These are phyloP conservation scores for Natator depressus DNA, from an alignment of 2,113 vertebrate genomes.

Conservation along the genomic window DNA sequence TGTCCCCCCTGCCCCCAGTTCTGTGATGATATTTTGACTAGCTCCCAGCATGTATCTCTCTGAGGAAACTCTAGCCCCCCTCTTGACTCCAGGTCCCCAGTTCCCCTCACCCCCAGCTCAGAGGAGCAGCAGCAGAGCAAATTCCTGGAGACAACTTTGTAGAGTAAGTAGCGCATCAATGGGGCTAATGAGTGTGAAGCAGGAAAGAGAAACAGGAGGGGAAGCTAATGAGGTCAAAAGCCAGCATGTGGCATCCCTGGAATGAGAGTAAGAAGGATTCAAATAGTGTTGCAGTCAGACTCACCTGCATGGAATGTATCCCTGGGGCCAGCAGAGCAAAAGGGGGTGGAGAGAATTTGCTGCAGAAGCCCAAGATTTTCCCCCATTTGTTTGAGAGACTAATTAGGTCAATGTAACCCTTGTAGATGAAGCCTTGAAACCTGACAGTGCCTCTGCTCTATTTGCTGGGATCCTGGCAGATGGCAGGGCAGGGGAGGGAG, in stretches of 20 bases:
- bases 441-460: not conserved
- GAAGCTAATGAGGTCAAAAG: slow-evolving; percentile 72
- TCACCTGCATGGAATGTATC: slow-evolving; percentile 60
- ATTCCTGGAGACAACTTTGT: slow-evolving; percentile 50
- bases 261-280: slow-evolving; percentile 52
- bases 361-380: not conserved
- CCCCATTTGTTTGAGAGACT: slow-evolving; percentile 15
- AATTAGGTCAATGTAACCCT: slow-evolving; percentile 63
- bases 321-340: slow-evolving; percentile 24
- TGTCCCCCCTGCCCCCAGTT: not conserved
- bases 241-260: slow-evolving; percentile 61
- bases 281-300: slow-evolving; percentile 57
- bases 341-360: slow-evolving; percentile 15
- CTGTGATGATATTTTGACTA: not conserved
- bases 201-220: slow-evolving; percentile 59
- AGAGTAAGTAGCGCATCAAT: slow-evolving; percentile 47
- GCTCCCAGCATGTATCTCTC: not conserved
- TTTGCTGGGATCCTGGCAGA: not conserved
- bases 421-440: slow-evolving; percentile 10
- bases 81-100: not conserved
- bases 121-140: not conserved
- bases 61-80: not conserved
- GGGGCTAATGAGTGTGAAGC: slow-evolving; percentile 18
- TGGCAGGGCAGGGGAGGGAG: accelerated
- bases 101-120: accelerated